Conservation (phyloP, 2,888 invertebrate genomes). For the Caenorhabditis wallacei region DNA sequence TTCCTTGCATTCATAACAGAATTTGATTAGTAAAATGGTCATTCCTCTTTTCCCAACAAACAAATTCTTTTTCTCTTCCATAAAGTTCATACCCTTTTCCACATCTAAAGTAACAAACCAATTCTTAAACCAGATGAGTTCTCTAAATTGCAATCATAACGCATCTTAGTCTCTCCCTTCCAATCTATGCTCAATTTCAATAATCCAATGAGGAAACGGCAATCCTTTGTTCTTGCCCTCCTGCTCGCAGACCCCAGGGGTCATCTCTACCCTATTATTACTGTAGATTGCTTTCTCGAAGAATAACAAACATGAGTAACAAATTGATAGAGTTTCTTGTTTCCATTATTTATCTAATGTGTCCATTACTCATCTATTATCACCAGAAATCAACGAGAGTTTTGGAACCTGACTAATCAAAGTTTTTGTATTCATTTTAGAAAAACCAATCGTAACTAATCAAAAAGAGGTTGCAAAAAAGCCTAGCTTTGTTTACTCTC, state of each 20-base stretch:
- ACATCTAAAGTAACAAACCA: not conserved
- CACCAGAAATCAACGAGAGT: not conserved
- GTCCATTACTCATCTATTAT: too few relatives aligned
- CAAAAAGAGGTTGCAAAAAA: slow-evolving; percentile 8
- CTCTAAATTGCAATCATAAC: slow-evolving; percentile 60
- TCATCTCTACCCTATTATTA: slow-evolving; percentile 59
- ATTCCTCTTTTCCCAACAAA: too few relatives aligned
- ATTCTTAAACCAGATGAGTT: slow-evolving; percentile 23
- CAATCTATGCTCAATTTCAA: slow-evolving; percentile 59
- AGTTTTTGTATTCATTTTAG: too few relatives aligned
- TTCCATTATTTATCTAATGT: slow-evolving; percentile 3
- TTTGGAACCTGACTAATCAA: not conserved
- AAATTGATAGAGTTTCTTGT: slow-evolving; percentile 15
- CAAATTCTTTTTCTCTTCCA: not conserved
- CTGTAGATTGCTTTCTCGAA: slow-evolving; percentile 59
- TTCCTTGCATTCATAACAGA: too few relatives aligned
- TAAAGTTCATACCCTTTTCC: not conserved
- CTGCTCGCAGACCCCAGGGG: slow-evolving; percentile 35
- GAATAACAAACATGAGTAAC: slow-evolving; percentile 44
- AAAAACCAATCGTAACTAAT: too few relatives aligned
- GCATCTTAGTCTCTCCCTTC: slow-evolving; percentile 9
- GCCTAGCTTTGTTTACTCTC: not conserved
- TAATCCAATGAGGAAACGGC: slow-evolving; percentile 63
- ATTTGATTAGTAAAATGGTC: too few relatives aligned
- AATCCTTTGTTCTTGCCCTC: slow-evolving; percentile 61